Conservation (phyloP, 2,113 vertebrate species). For the Protobothrops flavoviridis region DNA sequence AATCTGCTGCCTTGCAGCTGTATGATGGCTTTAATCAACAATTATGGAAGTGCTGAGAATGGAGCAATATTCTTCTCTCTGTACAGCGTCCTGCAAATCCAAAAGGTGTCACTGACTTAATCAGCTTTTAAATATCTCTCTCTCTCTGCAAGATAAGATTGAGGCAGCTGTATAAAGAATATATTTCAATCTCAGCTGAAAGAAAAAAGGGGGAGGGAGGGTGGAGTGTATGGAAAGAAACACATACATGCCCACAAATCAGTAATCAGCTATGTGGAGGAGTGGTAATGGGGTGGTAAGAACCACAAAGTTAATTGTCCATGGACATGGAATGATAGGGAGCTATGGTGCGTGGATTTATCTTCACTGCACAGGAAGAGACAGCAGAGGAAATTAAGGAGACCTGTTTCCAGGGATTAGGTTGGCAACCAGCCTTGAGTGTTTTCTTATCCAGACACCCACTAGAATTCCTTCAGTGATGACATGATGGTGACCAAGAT, state of each 20-base stretch:
- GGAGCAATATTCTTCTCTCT: conserved; percentile 29
- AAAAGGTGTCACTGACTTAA: conserved; percentile 27
- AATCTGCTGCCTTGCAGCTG: conserved; percentile 45
- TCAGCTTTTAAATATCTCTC: neutral
- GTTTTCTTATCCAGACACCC: conserved; percentile 15
- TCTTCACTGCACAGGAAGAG: neutral
- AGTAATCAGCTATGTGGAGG: conserved; percentile 11
- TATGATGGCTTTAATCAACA: conserved; percentile 36
- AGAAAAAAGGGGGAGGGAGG: neutral
- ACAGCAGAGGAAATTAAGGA: neutral
- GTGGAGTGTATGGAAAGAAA: neutral
- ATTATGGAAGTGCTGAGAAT: conserved; percentile 44
- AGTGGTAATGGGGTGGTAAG: conserved; percentile 8
- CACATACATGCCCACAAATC: neutral
- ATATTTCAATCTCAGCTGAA: neutral
- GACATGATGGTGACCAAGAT: neutral
- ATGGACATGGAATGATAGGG: neutral
- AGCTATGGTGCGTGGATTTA: neutral
- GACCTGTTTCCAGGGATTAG: neutral
- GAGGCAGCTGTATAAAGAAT: neutral
- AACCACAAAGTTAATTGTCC: neutral
- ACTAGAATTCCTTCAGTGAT: conserved; percentile 7
- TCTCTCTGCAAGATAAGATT: neutral
- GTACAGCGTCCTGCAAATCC: conserved; percentile 24
- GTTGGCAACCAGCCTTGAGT: neutral